Evolutionary conservation across 1,140 invertebrate genomes (phyloP).

Genomic region (Apis mellifera): Amel_HAv3.1 CM009936.2:7134501-7135000

Average conservation of each 20-base stretch:
- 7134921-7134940: not conserved
- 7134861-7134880: conserved; percentile 38
- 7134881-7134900: conserved; percentile 11
- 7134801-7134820: conserved; percentile 15
- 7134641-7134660: conserved; percentile 40
- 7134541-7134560: not conserved
- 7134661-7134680: conserved; percentile 67
- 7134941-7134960: not conserved
- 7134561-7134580: not conserved
- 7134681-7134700: conserved; percentile 59
- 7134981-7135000: conserved; percentile 6
- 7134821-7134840: conserved; percentile 17
- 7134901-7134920: not conserved
- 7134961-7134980: not conserved
- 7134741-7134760: conserved; percentile 44
- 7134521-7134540: conserved; percentile 8
- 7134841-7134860: not conserved
- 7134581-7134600: conserved; percentile 54
- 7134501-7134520: conserved; percentile 76
- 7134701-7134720: conserved; percentile 41
- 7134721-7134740: conserved; percentile 34
- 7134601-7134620: conserved; percentile 76
- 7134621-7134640: conserved; percentile 74
- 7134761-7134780: conserved; percentile 28
- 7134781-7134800: conserved; percentile 17